Conservation (phyloP, 2,888 invertebrate species). For the Luperina testacea region DNA sequence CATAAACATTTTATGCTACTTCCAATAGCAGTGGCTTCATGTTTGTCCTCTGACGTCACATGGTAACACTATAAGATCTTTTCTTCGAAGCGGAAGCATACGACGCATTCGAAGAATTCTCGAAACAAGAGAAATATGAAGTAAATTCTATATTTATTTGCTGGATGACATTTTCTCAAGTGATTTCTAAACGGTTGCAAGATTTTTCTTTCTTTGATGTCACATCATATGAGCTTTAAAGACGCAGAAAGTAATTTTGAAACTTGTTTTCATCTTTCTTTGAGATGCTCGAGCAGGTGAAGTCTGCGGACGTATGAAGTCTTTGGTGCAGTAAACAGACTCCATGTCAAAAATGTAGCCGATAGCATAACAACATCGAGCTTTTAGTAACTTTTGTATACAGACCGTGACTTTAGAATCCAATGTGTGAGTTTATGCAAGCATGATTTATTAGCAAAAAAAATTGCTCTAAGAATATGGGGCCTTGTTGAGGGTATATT, state of each 20-base stretch:
- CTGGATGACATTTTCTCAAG: conserved; percentile 36
- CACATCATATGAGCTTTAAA: conserved; percentile 24
- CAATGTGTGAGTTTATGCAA: not conserved
- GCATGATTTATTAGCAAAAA: not conserved
- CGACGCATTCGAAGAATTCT: conserved; percentile 57
- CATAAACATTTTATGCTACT: conserved; percentile 51
- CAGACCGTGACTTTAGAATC: not conserved
- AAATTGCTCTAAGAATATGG: not conserved
- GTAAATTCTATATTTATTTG: conserved; percentile 51
- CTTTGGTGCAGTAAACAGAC: conserved; percentile 13
- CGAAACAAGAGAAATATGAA: conserved; percentile 44
- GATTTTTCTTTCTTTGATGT: conserved; percentile 47
- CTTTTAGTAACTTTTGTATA: not conserved
- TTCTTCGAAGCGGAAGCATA: conserved; percentile 60
- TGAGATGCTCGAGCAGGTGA: conserved; percentile 26
- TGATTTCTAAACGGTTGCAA: conserved; percentile 40
- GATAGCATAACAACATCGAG: not conserved
- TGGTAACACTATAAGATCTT: conserved; percentile 40
- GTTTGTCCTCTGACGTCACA: conserved; percentile 44
- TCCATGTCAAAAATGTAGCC: not conserved
- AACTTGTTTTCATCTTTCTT: conserved; percentile 24
- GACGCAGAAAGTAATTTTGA: conserved; percentile 34
- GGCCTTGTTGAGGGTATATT: not conserved
- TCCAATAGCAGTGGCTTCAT: conserved; percentile 47
- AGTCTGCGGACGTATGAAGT: not conserved